A percentile compares a stretch with the other conserved stretches of the same genome.
phyloP scores from a whole-genome alignment of 2,888 invertebrate species.

The Oxycera nigricornis region DNA sequence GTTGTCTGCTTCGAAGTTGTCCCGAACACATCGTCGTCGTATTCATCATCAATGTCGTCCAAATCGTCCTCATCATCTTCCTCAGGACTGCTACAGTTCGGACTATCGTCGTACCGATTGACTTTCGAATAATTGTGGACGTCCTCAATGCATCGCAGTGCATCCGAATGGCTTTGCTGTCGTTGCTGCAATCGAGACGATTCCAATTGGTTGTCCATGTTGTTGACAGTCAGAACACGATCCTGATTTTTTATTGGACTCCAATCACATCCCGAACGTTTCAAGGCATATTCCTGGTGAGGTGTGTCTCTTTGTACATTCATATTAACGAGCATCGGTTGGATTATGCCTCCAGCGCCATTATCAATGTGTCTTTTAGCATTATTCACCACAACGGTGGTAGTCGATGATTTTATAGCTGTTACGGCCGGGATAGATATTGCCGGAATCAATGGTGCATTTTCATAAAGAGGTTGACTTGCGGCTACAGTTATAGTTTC shows the following conservation, averaged over 20 bases:
- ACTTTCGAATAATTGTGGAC: conserved; percentile 62
- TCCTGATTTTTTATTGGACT: background rate
- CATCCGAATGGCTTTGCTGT: background rate
- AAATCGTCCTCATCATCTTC: conserved; percentile 49
- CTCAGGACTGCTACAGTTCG: conserved; percentile 47
- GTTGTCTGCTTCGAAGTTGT: background rate
- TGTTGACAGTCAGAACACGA: background rate
- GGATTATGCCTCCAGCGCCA: background rate
- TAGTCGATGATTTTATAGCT: background rate
- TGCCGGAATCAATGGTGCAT: background rate
- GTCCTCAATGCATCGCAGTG: conserved; percentile 55
- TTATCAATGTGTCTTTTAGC: background rate
- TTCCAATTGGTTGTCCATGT: background rate
- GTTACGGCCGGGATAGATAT: background rate
- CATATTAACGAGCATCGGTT: no score
- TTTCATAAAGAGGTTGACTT: conserved; percentile 22
- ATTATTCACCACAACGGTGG: background rate
- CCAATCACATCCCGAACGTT: conserved; percentile 48
- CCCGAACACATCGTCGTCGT: conserved; percentile 45
- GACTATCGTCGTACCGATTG: conserved; percentile 50
- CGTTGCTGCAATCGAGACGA: background rate
- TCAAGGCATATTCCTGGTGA: conserved; percentile 59
- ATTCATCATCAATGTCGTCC: conserved; percentile 49
- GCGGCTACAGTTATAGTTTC: conserved; percentile 33
- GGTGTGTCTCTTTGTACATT: background rate